Base-by-base conservation (phyloP, 2,888 invertebrate species). In the Cephus spinipes region DNA sequence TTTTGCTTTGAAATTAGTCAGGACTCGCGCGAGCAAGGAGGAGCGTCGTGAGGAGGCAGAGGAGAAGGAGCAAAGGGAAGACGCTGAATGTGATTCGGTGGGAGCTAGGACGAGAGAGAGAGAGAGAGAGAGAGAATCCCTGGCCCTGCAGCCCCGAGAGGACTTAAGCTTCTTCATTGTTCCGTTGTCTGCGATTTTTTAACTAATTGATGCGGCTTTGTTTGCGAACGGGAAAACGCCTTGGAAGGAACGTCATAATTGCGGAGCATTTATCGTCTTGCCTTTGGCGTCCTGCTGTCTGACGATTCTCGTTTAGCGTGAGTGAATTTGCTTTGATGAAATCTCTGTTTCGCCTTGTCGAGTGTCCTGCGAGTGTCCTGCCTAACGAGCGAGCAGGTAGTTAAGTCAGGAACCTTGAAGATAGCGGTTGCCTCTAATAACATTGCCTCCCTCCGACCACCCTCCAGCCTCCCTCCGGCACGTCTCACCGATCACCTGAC, bases 391-490 rank as follows among this genome's bases (percentile, higher is more conserved):
- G 75, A 40, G 30, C 30, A 40, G 76, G 73, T 76, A 80, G 85
- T 86, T 83, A 83, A 83, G 85, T 81, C 79, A 80, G 82, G 81
- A 86, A 84, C 83, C 85, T 87, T 84, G 85, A 85, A 86, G 86
- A 86, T 83, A 85, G 80, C 84, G 86, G 81, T 82, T 82, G 83
- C 85, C 84, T 83, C 84, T 87, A 87, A 88, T 86, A 87, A 85
- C 86, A 84, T 89, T 83, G 80, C 83, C 40, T 6, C 40, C 40
- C 23, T 15, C 6, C 40, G 0, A 9, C 15, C 40, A 0, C 40
- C 40, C 40, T 15, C 6, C 40, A 1, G 23, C 15, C 40, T 0
- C 40, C 40, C 40, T 55, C 23, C 23, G 40, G 6, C 83, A 84
- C 83, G 73, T 77, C 79, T 73, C 86, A 76, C 82, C 85, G 84